Percentiles rank a stretch among this genome's conserved stretches.
These are phyloP conservation scores for Styela plicata DNA, from an alignment of 23 tunicate genomes.

Conservation along the genomic window DNA sequence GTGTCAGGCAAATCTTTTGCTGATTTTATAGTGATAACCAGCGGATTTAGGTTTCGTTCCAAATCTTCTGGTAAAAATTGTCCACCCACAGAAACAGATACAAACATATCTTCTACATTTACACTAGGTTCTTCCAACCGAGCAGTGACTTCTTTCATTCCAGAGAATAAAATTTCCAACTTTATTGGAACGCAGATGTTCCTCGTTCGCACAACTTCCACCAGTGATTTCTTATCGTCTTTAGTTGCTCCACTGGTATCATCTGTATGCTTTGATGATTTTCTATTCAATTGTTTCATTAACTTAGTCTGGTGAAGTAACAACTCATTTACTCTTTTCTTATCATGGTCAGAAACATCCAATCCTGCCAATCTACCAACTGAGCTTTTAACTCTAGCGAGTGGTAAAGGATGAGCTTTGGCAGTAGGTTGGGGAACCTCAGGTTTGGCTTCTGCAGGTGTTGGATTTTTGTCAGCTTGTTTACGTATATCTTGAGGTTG, in stretches of 20 bases:
- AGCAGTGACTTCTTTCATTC: conserved; percentile 42
- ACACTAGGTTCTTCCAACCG: conserved; percentile 55
- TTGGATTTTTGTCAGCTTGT: not conserved
- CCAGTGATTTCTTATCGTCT: not conserved
- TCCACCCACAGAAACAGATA: conserved; percentile 53
- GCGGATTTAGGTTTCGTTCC: conserved; percentile 59
- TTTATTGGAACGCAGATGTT: conserved; percentile 24
- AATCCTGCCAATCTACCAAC: conserved; percentile 71
- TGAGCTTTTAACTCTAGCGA: conserved; percentile 35
- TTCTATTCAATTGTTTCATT: not conserved
- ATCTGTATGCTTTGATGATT: not conserved
- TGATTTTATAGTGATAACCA: conserved; percentile 64
- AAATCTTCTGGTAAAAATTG: conserved; percentile 51
- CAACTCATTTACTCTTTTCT: conserved; percentile 65
- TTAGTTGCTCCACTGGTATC: not conserved
- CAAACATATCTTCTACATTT: conserved; percentile 53
- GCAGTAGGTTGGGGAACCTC: conserved; percentile 1
- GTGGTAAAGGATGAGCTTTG: not conserved
- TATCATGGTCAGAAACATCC: conserved; percentile 71
- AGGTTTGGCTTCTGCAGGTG: conserved; percentile 9
- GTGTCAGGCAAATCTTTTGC: conserved; percentile 74
- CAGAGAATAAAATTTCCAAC: conserved; percentile 69
- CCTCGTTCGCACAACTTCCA: not conserved
- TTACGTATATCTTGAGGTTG: conserved; percentile 57
- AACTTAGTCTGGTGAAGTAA: conserved; percentile 38